phyloP scores from a whole-genome alignment of 2,797 vertebrate genomes.

The Anguilla obscura region DNA sequence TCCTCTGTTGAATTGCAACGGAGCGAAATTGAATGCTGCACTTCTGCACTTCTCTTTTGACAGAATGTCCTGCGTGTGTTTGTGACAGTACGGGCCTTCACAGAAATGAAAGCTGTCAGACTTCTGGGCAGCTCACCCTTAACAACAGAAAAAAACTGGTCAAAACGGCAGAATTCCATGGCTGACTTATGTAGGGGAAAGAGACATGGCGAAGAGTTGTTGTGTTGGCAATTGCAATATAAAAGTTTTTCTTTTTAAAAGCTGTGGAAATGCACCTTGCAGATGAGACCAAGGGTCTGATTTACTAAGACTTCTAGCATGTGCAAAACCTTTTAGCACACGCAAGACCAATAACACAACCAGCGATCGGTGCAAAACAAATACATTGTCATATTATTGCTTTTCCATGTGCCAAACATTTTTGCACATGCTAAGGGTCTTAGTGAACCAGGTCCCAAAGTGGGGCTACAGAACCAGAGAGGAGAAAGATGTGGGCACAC shows the following conservation, averaged over 20 bases:
- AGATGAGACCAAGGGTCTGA: not conserved
- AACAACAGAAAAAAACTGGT: not conserved
- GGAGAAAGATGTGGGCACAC: too few relatives aligned
- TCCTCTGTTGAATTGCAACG: not conserved
- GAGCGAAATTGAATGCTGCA: not conserved
- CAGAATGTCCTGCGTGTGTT: not conserved
- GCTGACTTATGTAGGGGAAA: not conserved
- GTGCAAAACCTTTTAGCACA: too few relatives aligned
- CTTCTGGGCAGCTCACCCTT: not conserved
- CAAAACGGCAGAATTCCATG: not conserved
- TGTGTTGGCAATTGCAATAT: not conserved
- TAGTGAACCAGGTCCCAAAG: too few relatives aligned
- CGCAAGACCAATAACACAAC: too few relatives aligned
- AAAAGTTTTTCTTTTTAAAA: not conserved
- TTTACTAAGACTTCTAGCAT: too few relatives aligned
- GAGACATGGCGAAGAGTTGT: not conserved
- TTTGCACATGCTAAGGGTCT: too few relatives aligned
- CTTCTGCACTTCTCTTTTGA: not conserved
- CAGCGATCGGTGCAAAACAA: too few relatives aligned
- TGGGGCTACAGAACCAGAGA: too few relatives aligned
- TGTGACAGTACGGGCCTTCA: not conserved
- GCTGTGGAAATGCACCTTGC: not conserved
- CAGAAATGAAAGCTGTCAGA: not conserved
- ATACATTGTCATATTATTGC: too few relatives aligned
- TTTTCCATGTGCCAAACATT: too few relatives aligned